Percentiles rank a stretch among this genome's conserved stretches.
phyloP scores from a whole-genome alignment of 2,797 vertebrate genomes.

The Pseudomugil gertrudae region DNA sequence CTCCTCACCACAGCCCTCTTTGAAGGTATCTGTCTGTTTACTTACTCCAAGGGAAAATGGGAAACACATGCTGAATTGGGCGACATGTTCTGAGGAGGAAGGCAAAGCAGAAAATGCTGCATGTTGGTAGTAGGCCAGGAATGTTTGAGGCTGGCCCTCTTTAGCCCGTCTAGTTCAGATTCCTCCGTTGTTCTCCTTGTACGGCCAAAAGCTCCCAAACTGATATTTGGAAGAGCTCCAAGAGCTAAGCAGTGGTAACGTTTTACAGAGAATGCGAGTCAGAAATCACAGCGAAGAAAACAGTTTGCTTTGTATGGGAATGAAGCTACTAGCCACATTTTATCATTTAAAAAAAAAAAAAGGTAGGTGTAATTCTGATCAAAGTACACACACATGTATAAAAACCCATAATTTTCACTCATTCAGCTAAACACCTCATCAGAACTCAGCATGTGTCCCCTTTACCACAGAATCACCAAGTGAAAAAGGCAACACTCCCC shows the following conservation, averaged over 20 bases:
- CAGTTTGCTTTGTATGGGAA: conserved; percentile 21
- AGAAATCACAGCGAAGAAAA: conserved; percentile 39
- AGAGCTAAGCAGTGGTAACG: conserved; percentile 38
- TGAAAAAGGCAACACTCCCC: conserved; percentile 25
- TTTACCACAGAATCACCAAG: conserved; percentile 24
- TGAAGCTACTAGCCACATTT: conserved; percentile 23
- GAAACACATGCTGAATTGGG: conserved; percentile 75
- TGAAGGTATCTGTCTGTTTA: conserved; percentile 71
- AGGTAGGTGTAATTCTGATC: conserved; percentile 28
- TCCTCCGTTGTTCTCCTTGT: conserved; percentile 72
- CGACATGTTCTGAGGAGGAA: conserved; percentile 42
- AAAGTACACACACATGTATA: conserved; percentile 6
- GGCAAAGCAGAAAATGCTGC: conserved; percentile 55
- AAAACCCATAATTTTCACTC: conserved; percentile 11
- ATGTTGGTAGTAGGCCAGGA: conserved; percentile 69
- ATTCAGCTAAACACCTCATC: conserved; percentile 10
- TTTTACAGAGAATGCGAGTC: conserved; percentile 48
- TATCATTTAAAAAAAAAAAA: conserved; percentile 10
- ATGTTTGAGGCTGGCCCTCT: conserved; percentile 70
- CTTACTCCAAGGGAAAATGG: conserved; percentile 72
- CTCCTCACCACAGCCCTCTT: conserved; percentile 60
- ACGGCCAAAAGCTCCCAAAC: conserved; percentile 65
- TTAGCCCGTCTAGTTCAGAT: conserved; percentile 62
- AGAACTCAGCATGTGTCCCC: conserved; percentile 8
- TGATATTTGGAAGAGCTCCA: conserved; percentile 58